Conservation (phyloP, 2,888 invertebrate genomes). For the Poecilus cupreus region DNA sequence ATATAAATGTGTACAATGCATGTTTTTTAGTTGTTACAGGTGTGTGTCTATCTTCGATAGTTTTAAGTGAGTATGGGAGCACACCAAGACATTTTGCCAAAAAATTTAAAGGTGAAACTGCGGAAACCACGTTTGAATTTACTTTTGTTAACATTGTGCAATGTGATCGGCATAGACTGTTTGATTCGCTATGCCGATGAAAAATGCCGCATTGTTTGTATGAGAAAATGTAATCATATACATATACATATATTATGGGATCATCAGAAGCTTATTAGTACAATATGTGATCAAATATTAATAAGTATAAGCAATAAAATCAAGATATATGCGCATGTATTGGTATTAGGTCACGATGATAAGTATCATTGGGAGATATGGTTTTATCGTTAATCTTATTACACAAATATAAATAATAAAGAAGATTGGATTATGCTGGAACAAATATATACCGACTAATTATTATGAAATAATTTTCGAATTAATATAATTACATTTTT, state of each 20-base stretch:
- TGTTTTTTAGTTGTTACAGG: constrained; percentile 45
- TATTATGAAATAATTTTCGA: too few relatives aligned
- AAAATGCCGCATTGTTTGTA: background rate
- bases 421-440: background rate
- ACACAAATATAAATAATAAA: background rate
- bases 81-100: constrained; percentile 35
- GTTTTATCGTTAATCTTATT: background rate
- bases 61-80: constrained; percentile 45
- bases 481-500: too few relatives aligned
- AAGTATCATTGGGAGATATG: background rate
- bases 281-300: constrained; percentile 37
- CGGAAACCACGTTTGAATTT: constrained; percentile 39
- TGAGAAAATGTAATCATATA: constrained; percentile 38
- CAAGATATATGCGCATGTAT: background rate
- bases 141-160: constrained; percentile 37
- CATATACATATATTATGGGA: constrained; percentile 4
- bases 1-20: constrained; percentile 43
- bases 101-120: constrained; percentile 36
- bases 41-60: background rate
- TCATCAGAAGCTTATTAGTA: constrained; percentile 39
- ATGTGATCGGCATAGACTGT: background rate
- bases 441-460: too few relatives aligned
- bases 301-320: constrained; percentile 36
- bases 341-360: background rate
- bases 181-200: background rate